Conservation (phyloP, 2,888 invertebrate genomes). For the Melieria omissa region DNA sequence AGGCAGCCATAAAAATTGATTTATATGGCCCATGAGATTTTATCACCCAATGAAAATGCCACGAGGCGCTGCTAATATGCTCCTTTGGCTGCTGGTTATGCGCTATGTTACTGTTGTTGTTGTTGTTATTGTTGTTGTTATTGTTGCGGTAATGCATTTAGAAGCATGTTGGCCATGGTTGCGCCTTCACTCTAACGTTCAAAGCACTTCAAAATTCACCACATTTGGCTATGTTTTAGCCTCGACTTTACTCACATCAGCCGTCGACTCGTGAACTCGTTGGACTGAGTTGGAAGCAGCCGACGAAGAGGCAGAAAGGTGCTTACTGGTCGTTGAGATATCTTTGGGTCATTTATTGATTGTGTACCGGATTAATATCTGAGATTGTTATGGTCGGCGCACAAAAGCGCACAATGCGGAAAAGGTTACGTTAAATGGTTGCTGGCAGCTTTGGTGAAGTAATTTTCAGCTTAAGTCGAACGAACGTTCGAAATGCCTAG, state of each 20-base stretch:
- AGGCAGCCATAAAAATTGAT: constrained; percentile 46
- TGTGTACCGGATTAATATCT: constrained; percentile 37
- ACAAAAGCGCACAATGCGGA: too few relatives aligned
- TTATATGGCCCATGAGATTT: constrained; percentile 49
- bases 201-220: too few relatives aligned
- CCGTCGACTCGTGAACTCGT: too few relatives aligned
- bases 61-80: constrained; percentile 21
- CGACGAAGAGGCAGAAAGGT: neutral
- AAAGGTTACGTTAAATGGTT: too few relatives aligned
- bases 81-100: neutral
- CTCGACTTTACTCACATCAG: too few relatives aligned
- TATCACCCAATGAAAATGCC: constrained; percentile 47
- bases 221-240: too few relatives aligned
- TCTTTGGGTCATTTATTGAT: constrained; percentile 44
- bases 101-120: constrained; percentile 2
- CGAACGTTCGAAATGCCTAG: too few relatives aligned
- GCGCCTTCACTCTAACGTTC: too few relatives aligned
- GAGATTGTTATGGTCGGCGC: constrained; percentile 22
- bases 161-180: neutral
- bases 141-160: constrained; percentile 22
- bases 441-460: too few relatives aligned
- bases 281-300: neutral
- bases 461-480: too few relatives aligned
- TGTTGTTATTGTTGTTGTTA: constrained; percentile 11
- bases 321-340: constrained; percentile 32